Percentiles rank a stretch among this genome's conserved stretches.
phyloP scores from a whole-genome alignment of 1,140 invertebrate species.

The Papilio polytes region DNA sequence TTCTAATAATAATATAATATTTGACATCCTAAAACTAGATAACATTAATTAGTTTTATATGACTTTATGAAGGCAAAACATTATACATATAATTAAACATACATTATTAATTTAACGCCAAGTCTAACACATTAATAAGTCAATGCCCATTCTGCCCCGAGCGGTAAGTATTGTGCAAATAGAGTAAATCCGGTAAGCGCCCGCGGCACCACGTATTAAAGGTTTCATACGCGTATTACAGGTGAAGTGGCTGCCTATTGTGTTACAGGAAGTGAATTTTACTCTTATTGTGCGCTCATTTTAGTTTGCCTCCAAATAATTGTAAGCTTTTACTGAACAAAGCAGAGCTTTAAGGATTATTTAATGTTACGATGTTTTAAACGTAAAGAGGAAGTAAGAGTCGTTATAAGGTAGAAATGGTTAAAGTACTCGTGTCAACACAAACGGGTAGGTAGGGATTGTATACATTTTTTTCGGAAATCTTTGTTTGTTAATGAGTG shows the following conservation, averaged over 20 bases:
- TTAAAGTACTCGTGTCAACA: neutral
- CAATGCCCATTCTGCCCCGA: conserved; percentile 48
- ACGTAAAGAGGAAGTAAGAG: neutral
- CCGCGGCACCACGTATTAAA: conserved; percentile 54
- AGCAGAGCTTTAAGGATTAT: conserved; percentile 22
- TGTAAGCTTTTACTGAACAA: conserved; percentile 13
- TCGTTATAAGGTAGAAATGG: neutral
- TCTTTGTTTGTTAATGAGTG: neutral
- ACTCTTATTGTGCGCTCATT: conserved; percentile 24
- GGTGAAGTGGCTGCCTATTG: conserved; percentile 46
- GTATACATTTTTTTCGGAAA: neutral
- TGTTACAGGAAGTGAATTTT: conserved; percentile 46
- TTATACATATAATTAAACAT: too few relatives aligned
- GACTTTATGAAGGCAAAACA: too few relatives aligned
- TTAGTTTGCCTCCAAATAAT: conserved; percentile 34
- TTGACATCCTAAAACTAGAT: too few relatives aligned
- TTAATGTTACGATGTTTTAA: conserved; percentile 10
- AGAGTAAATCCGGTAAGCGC: conserved; percentile 76
- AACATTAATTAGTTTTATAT: too few relatives aligned
- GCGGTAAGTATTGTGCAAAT: conserved; percentile 74
- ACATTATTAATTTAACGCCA: neutral
- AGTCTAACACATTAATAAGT: conserved; percentile 47
- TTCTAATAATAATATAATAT: too few relatives aligned
- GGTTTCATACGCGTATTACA: conserved; percentile 49
- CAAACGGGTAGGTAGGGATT: neutral